Evolutionary conservation across 23 tunicate species (phyloP).

Genomic region (Botrylloides violaceus): DNA sequence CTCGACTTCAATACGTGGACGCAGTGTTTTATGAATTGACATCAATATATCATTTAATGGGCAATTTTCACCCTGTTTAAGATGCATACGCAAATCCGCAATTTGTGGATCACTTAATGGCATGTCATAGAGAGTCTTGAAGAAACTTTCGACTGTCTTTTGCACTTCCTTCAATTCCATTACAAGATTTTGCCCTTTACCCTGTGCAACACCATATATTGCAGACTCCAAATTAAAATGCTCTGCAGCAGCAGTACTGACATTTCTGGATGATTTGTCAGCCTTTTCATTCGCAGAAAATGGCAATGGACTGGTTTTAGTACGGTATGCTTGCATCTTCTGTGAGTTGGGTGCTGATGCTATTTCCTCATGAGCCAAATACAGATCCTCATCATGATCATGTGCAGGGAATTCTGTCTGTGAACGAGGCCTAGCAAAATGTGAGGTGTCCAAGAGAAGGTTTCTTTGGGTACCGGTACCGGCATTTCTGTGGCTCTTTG

Average conservation of each 20-base stretch:
- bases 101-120: constrained; percentile 23
- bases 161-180: constrained; percentile 39
- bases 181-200: constrained; percentile 36
- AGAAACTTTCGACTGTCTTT: constrained; percentile 20
- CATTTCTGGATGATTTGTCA: not conserved
- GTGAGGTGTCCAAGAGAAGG: not conserved
- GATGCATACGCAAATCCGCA: constrained; percentile 37
- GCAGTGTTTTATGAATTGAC: constrained; percentile 29
- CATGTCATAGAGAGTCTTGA: constrained; percentile 24
- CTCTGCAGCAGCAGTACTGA: not conserved
- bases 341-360: constrained; percentile 32
- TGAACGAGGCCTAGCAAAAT: not conserved
- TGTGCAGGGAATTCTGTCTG: not conserved
- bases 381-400: constrained; percentile 16
- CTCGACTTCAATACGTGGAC: constrained; percentile 26
- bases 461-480: not conserved
- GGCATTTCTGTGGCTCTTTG: not conserved
- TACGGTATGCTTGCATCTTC: not conserved
- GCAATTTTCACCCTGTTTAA: constrained; percentile 25
- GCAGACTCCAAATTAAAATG: constrained; percentile 22
- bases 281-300: not conserved
- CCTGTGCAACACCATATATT: constrained; percentile 50
- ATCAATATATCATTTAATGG: constrained; percentile 12
- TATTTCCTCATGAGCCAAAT: constrained; percentile 35
- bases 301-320: not conserved